Evolutionary conservation across 1,140 invertebrate genomes (phyloP), one percentile per base, ranked within the genome.

Genomic region (Anoplolepis gracilipes): DNA sequence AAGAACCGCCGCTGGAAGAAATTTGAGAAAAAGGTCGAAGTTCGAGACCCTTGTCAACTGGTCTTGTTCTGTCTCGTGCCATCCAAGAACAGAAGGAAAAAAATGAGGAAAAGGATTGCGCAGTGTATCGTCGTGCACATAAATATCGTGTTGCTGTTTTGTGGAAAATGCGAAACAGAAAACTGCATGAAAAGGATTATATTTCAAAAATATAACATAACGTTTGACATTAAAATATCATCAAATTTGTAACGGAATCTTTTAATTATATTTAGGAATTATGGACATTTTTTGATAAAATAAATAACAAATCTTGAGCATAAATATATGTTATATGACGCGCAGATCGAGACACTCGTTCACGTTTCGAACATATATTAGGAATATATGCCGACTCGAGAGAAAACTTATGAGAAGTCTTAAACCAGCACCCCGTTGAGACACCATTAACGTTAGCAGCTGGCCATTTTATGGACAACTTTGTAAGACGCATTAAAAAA

Each of bases 21-120:
- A 92, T 85, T 85, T 61, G 89, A 91, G 91, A 90, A 91, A 90
- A 90, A 89, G 88, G 76, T 64, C 76, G 76, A 72, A 85, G 75
- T 84, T 86, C 73, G 70, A 67, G 78, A 91, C 85, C 89, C 90
- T 90, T 65, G 75, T 91, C 85, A 85, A 84, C 77, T 59, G 82
- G 11, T 84, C 39, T 61, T 78, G 85, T 62, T 79, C 85, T 84
- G 91, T 82, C 90, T 90, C 90, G 91, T 91, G 91, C 89, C 85
- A 61, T 81, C 49, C 72, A 49, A 30, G 39, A 46, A 87, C 19
- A 36, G 55, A 69, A 70, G 46, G 6, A 62, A 84, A 39, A 84
- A 82, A 82, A 75, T 11, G 16, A 28, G 69, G 57, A 30, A 72
- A 72, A 42, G 69, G 30, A 59, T 72, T 46, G 6, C 33, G 22